A percentile compares a stretch with the other conserved stretches of the same genome.
These are phyloP conservation scores for Nomada hirtipes DNA, from an alignment of 2,888 invertebrate genomes.

Conservation along the genomic window DNA sequence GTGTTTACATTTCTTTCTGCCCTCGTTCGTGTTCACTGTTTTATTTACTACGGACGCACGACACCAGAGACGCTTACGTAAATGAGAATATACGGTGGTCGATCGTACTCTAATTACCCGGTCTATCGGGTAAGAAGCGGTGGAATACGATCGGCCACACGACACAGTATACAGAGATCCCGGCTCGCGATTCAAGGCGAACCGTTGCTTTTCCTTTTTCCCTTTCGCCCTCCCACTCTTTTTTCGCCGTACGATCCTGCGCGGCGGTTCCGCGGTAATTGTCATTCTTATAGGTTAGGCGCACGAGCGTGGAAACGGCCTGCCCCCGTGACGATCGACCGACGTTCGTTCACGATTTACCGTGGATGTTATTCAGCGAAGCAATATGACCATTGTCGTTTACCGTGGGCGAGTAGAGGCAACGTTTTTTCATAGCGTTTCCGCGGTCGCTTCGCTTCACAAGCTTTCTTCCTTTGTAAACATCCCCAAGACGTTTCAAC, in stretches of 20 bases:
- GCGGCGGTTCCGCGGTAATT: conserved; percentile 20
- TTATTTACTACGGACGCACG: conserved; percentile 3
- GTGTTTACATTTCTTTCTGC: neutral
- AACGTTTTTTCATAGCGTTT: conserved; percentile 77
- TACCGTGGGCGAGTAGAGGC: conserved; percentile 72
- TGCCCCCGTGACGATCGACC: neutral
- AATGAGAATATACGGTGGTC: conserved; percentile 49
- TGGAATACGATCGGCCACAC: conserved; percentile 26
- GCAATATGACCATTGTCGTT: conserved; percentile 34
- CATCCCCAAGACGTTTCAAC: conserved; percentile 67
- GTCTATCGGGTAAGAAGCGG: conserved; percentile 25
- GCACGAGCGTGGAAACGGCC: neutral
- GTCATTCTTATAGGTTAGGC: conserved; percentile 65
- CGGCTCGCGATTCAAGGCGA: conserved; percentile 33
- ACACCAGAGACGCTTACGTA: conserved; percentile 41
- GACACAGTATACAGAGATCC: conserved; percentile 35
- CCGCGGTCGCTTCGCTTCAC: conserved; percentile 63
- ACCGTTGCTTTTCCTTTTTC: neutral
- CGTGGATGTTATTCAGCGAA: conserved; percentile 1
- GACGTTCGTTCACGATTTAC: neutral
- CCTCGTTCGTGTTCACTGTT: neutral
- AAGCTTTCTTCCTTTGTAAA: conserved; percentile 72
- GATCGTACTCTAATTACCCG: conserved; percentile 46
- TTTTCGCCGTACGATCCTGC: neutral
- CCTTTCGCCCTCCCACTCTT: no score